phyloP scores from a whole-genome alignment of 2,888 invertebrate species.

The Tachystola acroxantha region DNA sequence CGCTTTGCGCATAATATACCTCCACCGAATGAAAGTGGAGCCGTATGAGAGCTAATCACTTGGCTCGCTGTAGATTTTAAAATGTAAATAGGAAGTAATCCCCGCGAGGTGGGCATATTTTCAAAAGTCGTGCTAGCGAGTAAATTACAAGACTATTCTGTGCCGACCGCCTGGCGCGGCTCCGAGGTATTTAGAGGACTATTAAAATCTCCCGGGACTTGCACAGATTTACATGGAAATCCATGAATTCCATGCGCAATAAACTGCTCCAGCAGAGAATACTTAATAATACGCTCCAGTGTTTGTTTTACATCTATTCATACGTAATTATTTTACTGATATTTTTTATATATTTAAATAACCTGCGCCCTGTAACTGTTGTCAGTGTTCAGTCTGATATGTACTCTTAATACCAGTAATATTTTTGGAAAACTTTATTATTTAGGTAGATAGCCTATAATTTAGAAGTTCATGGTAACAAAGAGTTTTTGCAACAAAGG shows the following conservation, averaged over 20 bases:
- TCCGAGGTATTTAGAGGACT: constrained; percentile 50
- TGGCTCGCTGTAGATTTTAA: constrained; percentile 15
- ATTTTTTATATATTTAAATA: too few relatives aligned
- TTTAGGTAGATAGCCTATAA: too few relatives aligned
- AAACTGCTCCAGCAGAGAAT: too few relatives aligned
- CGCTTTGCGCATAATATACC: neutral
- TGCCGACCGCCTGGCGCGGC: constrained; percentile 37
- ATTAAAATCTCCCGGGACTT: constrained; percentile 54
- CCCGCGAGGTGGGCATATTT: constrained; percentile 40
- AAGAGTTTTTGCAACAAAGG: too few relatives aligned
- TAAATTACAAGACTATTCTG: constrained; percentile 49
- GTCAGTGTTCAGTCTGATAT: too few relatives aligned
- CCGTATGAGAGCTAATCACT: constrained; percentile 15
- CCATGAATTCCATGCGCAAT: constrained; percentile 42
- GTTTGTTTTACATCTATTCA: too few relatives aligned
- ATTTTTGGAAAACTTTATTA: too few relatives aligned
- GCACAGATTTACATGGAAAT: constrained; percentile 49
- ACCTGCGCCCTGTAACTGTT: too few relatives aligned
- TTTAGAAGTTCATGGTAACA: too few relatives aligned
- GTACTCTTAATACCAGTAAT: too few relatives aligned
- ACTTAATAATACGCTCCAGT: too few relatives aligned
- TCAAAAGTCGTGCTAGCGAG: constrained; percentile 34
- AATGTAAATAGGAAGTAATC: constrained; percentile 22
- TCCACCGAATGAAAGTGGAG: neutral
- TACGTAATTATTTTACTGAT: too few relatives aligned